Evolutionary conservation across 2,888 invertebrate genomes (phyloP).

Genomic region (Hedya salicella): DNA sequence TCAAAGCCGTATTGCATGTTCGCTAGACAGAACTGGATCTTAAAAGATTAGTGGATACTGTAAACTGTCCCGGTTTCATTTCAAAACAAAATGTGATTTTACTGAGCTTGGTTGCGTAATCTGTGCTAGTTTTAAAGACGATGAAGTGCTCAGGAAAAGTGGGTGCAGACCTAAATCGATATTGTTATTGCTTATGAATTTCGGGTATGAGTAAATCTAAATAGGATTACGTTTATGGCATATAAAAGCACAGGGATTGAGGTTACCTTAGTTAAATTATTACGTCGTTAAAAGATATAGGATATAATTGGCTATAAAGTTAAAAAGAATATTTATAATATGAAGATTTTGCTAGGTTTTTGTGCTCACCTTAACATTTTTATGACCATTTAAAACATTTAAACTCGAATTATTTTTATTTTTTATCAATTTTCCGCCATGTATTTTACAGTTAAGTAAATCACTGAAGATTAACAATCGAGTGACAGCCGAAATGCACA

Average conservation of each 20-base stretch:
- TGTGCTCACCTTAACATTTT: too few species aligned
- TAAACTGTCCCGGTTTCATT: slow-evolving; percentile 25
- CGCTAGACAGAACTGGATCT: neutral
- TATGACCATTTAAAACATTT: too few species aligned
- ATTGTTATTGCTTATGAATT: slow-evolving; percentile 2
- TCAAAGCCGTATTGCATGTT: neutral
- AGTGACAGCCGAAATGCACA: too few species aligned
- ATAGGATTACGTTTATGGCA: slow-evolving; percentile 5
- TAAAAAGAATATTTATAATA: too few species aligned
- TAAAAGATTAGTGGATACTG: neutral
- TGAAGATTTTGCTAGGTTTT: too few species aligned
- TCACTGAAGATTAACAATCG: too few species aligned
- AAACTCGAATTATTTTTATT: too few species aligned
- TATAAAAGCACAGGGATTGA: slow-evolving; percentile 8
- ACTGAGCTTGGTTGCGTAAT: slow-evolving; percentile 4
- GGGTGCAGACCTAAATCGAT: slow-evolving; percentile 21
- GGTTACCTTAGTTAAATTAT: neutral
- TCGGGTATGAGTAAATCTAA: neutral
- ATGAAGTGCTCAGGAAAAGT: neutral
- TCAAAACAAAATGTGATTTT: slow-evolving; percentile 4
- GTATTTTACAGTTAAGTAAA: too few species aligned
- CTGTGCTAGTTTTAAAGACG: neutral
- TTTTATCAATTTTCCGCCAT: too few species aligned
- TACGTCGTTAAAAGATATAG: neutral
- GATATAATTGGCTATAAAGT: neutral